These are phyloP conservation scores for Helicoverpa zea DNA, from an alignment of 1,140 invertebrate genomes.

Conservation along the genomic window DNA sequence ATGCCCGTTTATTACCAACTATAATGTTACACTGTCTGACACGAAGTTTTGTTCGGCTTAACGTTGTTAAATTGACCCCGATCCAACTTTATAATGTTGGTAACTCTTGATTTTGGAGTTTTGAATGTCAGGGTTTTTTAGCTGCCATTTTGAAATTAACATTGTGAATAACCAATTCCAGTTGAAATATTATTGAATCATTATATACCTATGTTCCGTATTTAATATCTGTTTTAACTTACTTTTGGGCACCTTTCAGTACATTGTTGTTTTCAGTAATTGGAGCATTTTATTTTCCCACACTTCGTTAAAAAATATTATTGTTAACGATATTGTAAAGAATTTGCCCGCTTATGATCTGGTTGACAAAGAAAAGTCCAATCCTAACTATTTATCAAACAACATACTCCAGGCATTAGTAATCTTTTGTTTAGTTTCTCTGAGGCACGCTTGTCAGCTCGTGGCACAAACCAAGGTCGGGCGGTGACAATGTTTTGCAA, in stretches of 20 bases:
- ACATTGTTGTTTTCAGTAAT: too few relatives aligned
- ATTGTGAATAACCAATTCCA: too few relatives aligned
- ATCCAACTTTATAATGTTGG: neutral
- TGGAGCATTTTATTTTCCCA: too few relatives aligned
- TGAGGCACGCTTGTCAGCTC: slow-evolving; percentile 34
- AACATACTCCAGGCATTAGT: slow-evolving; percentile 38
- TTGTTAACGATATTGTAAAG: too few relatives aligned
- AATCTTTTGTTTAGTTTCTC: slow-evolving; percentile 47
- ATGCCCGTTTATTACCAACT: slow-evolving; percentile 9
- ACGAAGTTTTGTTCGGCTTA: slow-evolving; percentile 8
- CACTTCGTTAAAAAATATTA: too few relatives aligned
- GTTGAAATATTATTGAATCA: too few relatives aligned
- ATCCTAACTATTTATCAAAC: slow-evolving; percentile 1
- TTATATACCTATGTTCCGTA: too few relatives aligned
- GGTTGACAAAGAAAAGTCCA: neutral
- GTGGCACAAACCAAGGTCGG: slow-evolving; percentile 57
- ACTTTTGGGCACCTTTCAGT: too few relatives aligned
- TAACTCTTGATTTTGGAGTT: neutral
- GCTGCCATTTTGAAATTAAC: too few relatives aligned
- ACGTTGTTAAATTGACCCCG: slow-evolving; percentile 32
- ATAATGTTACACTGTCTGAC: slow-evolving; percentile 29
- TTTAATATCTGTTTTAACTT: too few relatives aligned
- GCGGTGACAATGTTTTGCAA: slow-evolving; percentile 75
- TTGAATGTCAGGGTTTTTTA: too few relatives aligned
- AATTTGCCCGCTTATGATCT: too few relatives aligned